A percentile compares a stretch with the other conserved stretches of the same genome.
Conservation (phyloP, 1,140 invertebrate species). For the Saccostrea echinata region DNA sequence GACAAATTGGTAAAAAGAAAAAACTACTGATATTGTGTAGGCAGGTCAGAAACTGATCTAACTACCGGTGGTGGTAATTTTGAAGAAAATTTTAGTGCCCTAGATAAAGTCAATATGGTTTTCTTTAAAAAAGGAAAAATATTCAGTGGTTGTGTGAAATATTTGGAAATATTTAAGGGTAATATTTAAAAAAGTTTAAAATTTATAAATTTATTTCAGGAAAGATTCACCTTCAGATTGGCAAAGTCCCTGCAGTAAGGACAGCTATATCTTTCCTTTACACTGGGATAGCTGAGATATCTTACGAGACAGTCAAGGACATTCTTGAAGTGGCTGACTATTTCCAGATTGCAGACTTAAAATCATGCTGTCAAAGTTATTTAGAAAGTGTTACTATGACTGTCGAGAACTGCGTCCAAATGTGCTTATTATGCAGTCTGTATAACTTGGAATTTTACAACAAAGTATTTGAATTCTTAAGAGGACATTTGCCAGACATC, state of each 20-base stretch:
- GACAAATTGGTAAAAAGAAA: too few relatives aligned
- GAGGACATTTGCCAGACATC: slow-evolving; percentile 68
- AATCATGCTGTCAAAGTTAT: slow-evolving; percentile 64
- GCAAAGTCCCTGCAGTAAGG: slow-evolving; percentile 64
- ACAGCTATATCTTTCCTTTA: slow-evolving; percentile 70
- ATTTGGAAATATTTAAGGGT: too few relatives aligned
- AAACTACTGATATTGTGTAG: too few relatives aligned
- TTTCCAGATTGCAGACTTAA: slow-evolving; percentile 70
- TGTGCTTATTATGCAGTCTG: slow-evolving; percentile 68
- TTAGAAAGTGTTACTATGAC: slow-evolving; percentile 61
- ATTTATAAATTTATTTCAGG: slow-evolving; percentile 58
- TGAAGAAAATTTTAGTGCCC: too few relatives aligned
- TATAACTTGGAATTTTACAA: slow-evolving; percentile 71
- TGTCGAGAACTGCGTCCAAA: slow-evolving; percentile 69
- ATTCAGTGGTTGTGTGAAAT: too few relatives aligned
- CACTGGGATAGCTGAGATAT: slow-evolving; percentile 59
- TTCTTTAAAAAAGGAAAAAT: too few relatives aligned
- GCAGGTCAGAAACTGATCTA: too few relatives aligned
- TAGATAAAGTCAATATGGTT: too few relatives aligned
- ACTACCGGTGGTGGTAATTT: too few relatives aligned
- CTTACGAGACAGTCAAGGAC: slow-evolving; percentile 62
- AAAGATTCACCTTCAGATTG: slow-evolving; percentile 64
- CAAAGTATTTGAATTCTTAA: slow-evolving; percentile 63
- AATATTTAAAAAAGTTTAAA: too few relatives aligned
- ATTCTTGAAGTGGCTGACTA: slow-evolving; percentile 73